A percentile compares a stretch with the other conserved stretches of the same genome.
Conservation (phyloP, 2,113 vertebrate genomes). For the Neolamprologus hecqui region DNA sequence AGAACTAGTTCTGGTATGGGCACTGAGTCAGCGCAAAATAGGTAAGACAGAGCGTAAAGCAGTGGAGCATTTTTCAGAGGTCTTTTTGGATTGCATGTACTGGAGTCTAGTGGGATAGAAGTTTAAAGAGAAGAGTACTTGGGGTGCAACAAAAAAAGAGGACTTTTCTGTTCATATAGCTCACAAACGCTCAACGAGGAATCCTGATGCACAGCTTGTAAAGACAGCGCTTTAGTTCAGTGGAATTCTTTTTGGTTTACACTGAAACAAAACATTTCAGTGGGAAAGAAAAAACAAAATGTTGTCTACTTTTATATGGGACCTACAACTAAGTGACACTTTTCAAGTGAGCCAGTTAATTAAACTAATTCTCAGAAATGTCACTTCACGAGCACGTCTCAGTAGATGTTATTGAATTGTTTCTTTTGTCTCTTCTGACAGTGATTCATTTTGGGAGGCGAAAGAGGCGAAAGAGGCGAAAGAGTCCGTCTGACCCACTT, state of each 20-base stretch:
- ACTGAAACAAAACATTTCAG: neutral
- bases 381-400: neutral
- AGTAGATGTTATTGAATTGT: neutral
- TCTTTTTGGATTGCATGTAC: slow-evolving; percentile 14
- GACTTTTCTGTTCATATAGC: slow-evolving; percentile 1
- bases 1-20: neutral
- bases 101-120: neutral
- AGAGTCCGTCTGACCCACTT: slow-evolving; percentile 38
- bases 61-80: slow-evolving; percentile 25
- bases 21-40: neutral
- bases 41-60: neutral
- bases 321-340: neutral
- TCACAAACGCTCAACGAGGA: neutral
- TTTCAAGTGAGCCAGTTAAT: neutral
- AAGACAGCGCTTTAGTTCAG: neutral
- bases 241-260: neutral
- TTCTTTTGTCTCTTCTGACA: slow-evolving; percentile 27
- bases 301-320: neutral
- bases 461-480: neutral
- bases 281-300: neutral
- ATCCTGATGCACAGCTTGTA: neutral
- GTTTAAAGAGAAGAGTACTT: neutral
- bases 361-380: neutral
- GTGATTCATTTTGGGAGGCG: slow-evolving; percentile 19
- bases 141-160: neutral